Percentiles rank a stretch among this genome's conserved stretches.
phyloP scores from a whole-genome alignment of 2,797 vertebrate species.

The Menidia menidia region DNA sequence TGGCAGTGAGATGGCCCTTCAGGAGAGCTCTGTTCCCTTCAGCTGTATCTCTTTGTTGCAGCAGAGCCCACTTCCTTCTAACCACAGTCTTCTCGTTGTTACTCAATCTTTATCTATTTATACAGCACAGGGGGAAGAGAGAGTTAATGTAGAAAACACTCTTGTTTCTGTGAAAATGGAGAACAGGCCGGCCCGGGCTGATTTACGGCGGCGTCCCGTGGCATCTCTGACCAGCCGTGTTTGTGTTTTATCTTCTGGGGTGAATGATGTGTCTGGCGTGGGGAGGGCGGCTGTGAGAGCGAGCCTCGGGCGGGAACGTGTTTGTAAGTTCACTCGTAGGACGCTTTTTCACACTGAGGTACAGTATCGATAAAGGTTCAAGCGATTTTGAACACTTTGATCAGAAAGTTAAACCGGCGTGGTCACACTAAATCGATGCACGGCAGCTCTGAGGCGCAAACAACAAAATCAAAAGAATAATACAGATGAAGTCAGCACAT shows the following conservation, averaged over 20 bases:
- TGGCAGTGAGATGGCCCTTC: constrained; percentile 14
- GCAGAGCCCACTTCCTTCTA: constrained; percentile 69
- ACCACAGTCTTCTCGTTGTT: constrained; percentile 78
- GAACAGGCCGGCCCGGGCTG: constrained; percentile 34
- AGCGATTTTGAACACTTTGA: background rate
- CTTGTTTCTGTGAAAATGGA: constrained; percentile 59
- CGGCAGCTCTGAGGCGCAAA: background rate
- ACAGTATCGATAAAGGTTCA: background rate
- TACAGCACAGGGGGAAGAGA: constrained; percentile 79
- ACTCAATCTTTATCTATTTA: constrained; percentile 84
- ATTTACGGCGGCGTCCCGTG: constrained; percentile 44
- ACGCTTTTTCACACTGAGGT: constrained; percentile 3
- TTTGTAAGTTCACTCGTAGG: background rate
- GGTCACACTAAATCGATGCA: background rate
- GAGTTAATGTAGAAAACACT: constrained; percentile 77
- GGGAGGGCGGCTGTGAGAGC: constrained; percentile 22
- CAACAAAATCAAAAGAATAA: background rate
- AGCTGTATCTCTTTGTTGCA: constrained; percentile 56
- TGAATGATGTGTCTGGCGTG: constrained; percentile 57
- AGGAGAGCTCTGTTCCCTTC: constrained; percentile 50
- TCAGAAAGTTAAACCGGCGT: too few species aligned
- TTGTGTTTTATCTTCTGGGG: constrained; percentile 42
- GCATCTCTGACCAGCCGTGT: constrained; percentile 48
- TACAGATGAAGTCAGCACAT: too few species aligned
- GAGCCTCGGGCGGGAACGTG: constrained; percentile 4